Conservation (phyloP, 2,888 invertebrate genomes). For the Crepidodera aurea region DNA sequence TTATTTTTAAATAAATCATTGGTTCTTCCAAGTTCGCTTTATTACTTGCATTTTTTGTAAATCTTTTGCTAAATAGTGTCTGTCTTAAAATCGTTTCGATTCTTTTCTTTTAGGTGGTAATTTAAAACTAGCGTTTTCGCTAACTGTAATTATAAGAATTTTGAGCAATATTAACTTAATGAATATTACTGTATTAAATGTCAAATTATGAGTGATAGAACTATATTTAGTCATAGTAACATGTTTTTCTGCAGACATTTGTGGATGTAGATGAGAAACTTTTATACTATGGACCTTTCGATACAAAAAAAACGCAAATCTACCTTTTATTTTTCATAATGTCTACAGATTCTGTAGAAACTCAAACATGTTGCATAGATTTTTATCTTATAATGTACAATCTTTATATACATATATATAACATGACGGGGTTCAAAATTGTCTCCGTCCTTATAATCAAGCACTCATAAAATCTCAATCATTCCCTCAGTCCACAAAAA, state of each 20-base stretch:
- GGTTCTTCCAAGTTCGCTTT: conserved; percentile 11
- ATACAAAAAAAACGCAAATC: conserved; percentile 6
- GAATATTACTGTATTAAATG: conserved; percentile 56
- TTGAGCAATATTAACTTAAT: conserved; percentile 61
- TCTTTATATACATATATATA: conserved; percentile 25
- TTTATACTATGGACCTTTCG: conserved; percentile 28
- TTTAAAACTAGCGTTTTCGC: conserved; percentile 35
- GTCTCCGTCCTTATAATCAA: conserved; percentile 26
- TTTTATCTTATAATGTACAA: conserved; percentile 34
- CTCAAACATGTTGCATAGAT: conserved; percentile 29
- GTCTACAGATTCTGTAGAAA: conserved; percentile 31
- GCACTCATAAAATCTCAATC: conserved; percentile 15
- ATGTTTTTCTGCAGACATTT: conserved; percentile 35
- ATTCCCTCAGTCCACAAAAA: conserved; percentile 14
- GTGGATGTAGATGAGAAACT: conserved; percentile 27
- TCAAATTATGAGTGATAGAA: conserved; percentile 62
- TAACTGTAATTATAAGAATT: conserved; percentile 47
- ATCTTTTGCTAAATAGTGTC: conserved; percentile 29
- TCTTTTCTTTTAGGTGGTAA: conserved; percentile 43
- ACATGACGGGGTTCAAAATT: conserved; percentile 27
- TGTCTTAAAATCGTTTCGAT: conserved; percentile 23
- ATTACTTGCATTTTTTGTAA: conserved; percentile 27
- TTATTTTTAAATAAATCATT: neutral
- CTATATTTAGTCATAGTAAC: conserved; percentile 42
- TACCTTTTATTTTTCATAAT: conserved; percentile 14